These are phyloP conservation scores for Diadegma fenestrale DNA, from an alignment of 2,888 invertebrate species.

Conservation along the genomic window DNA sequence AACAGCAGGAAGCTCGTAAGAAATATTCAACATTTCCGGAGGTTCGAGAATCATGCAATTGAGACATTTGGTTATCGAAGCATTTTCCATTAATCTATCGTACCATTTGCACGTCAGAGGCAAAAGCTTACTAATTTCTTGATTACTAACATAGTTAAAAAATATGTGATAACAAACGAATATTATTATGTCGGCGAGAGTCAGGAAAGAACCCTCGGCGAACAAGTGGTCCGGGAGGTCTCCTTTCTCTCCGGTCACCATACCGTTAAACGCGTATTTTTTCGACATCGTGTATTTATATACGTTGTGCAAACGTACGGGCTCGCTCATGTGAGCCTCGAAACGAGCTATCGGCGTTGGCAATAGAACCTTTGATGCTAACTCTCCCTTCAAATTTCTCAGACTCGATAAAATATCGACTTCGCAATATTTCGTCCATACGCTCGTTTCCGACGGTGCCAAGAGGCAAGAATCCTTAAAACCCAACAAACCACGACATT, in stretches of 20 bases:
- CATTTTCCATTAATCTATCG: constrained; percentile 80
- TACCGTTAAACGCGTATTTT: constrained; percentile 85
- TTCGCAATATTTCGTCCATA: constrained; percentile 98
- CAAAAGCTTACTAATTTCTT: constrained; percentile 82
- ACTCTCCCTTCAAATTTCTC: constrained; percentile 83
- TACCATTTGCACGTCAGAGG: constrained; percentile 90
- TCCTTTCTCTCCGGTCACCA: constrained; percentile 76
- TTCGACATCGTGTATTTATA: constrained; percentile 86
- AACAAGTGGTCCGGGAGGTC: constrained; percentile 88
- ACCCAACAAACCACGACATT: constrained; percentile 88
- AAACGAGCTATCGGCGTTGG: constrained; percentile 91
- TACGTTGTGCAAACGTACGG: constrained; percentile 94
- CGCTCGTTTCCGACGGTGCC: constrained; percentile 93
- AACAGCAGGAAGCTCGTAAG: constrained; percentile 85
- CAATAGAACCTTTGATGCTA: constrained; percentile 83
- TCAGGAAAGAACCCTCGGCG: constrained; percentile 93
- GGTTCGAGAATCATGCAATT: constrained; percentile 75
- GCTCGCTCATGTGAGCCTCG: constrained; percentile 94
- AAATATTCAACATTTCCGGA: constrained; percentile 23
- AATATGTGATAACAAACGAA: constrained; percentile 90
- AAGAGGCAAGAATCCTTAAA: constrained; percentile 93
- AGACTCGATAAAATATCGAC: constrained; percentile 90
- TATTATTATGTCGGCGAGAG: constrained; percentile 93
- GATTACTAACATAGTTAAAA: constrained; percentile 84
- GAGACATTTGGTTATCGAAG: constrained; percentile 78